phyloP scores from a whole-genome alignment of 2,888 invertebrate genomes.

The Cryptocephalus primarius region DNA sequence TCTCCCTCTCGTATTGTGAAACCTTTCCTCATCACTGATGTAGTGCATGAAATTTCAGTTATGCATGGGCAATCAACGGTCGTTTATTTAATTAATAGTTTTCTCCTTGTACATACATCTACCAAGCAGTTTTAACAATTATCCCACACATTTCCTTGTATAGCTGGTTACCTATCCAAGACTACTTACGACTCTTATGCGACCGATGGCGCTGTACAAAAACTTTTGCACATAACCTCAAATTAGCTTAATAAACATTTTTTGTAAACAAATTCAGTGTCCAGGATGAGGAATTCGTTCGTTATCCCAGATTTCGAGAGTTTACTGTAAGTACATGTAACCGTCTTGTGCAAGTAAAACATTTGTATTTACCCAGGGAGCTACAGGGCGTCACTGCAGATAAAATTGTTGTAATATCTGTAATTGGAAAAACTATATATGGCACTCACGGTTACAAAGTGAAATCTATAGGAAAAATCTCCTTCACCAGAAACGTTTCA shows the following conservation, averaged over 20 bases:
- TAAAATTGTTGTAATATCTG: slow-evolving; percentile 57
- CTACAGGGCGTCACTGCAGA: slow-evolving; percentile 27
- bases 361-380: slow-evolving; percentile 19
- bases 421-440: slow-evolving; percentile 60
- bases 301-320: slow-evolving; percentile 16
- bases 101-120: too few relatives aligned
- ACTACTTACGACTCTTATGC: too few relatives aligned
- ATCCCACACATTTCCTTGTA: too few relatives aligned
- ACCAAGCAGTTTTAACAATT: too few relatives aligned
- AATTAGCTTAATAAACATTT: neutral
- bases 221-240: too few relatives aligned
- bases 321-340: slow-evolving; percentile 15
- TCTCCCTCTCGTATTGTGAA: too few relatives aligned
- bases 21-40: too few relatives aligned
- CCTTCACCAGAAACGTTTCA: slow-evolving; percentile 7
- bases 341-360: neutral
- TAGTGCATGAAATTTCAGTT: too few relatives aligned
- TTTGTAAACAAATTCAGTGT: neutral
- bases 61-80: too few relatives aligned
- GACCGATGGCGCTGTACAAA: too few relatives aligned
- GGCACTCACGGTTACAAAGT: slow-evolving; percentile 54
- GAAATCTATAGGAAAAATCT: slow-evolving; percentile 43
- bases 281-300: slow-evolving; percentile 18
- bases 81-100: too few relatives aligned
- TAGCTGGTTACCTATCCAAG: too few relatives aligned